A percentile compares a stretch with the other conserved stretches of the same genome.
Evolutionary conservation across 2,888 invertebrate species (phyloP).

Genomic region (Idaea biselata): DNA sequence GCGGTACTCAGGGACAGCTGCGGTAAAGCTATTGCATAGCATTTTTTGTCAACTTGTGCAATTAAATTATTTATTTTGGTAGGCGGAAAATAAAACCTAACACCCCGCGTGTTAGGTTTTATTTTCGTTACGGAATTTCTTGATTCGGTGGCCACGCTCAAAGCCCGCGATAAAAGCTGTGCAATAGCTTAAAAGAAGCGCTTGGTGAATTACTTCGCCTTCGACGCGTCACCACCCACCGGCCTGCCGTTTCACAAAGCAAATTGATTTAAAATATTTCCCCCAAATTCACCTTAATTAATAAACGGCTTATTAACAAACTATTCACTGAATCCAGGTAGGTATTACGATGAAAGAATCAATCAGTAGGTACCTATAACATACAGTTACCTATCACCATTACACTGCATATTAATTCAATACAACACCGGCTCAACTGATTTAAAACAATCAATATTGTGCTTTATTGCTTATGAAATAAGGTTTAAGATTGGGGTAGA

Average conservation of each 20-base stretch:
- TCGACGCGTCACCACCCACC: no score
- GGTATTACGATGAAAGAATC: conserved; percentile 2
- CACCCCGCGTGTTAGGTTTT: no score
- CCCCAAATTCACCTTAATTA: background rate
- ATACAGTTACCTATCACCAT: conserved; percentile 9
- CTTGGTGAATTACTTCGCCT: no score
- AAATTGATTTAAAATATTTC: background rate
- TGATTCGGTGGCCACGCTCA: no score
- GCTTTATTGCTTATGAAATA: conserved; percentile 5
- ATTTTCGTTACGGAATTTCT: no score
- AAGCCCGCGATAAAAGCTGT: no score
- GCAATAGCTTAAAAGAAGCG: no score
- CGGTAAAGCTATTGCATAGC: no score
- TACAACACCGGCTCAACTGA: conserved; percentile 8
- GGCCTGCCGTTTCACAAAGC: background rate
- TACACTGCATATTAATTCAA: conserved; percentile 14
- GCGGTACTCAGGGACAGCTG: no score
- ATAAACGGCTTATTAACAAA: background rate
- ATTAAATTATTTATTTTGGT: no score
- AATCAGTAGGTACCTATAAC: conserved; percentile 4
- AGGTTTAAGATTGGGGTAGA: conserved; percentile 14
- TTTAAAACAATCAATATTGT: background rate
- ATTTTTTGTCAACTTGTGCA: no score
- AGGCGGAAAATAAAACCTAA: no score
- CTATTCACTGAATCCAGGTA: background rate